These are phyloP conservation scores for Scomberomorus guttatus DNA, from an alignment of 2,797 vertebrate species.

Conservation along the genomic window DNA sequence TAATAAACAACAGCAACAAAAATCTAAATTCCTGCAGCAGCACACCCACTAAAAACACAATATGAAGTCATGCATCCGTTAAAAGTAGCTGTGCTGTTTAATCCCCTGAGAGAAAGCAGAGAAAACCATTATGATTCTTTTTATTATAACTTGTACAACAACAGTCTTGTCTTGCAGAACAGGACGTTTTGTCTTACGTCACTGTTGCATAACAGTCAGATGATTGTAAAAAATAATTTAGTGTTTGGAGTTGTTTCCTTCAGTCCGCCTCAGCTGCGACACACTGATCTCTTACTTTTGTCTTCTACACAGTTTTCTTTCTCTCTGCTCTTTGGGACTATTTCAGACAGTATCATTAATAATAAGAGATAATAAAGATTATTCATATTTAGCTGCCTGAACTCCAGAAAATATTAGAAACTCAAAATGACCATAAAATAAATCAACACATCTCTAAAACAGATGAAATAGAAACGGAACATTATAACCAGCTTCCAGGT, in stretches of 20 bases:
- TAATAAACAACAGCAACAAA: background rate
- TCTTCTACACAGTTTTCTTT: background rate
- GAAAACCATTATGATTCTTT: background rate
- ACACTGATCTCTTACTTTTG: background rate
- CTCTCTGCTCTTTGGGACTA: background rate
- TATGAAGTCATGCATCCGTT: background rate
- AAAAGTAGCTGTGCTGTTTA: background rate
- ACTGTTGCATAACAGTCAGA: conserved; percentile 19
- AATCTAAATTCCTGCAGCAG: background rate
- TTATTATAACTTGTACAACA: background rate
- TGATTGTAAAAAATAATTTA: conserved; percentile 2
- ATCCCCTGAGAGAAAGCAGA: background rate
- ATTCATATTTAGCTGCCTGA: no score
- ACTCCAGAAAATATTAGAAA: no score
- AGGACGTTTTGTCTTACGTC: conserved; percentile 31
- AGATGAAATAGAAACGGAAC: no score
- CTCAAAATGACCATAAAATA: no score
- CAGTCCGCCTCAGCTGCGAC: background rate
- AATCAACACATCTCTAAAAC: no score
- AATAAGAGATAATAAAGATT: background rate
- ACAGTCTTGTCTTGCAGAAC: background rate
- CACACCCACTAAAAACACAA: background rate
- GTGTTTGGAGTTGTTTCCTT: conserved; percentile 2
- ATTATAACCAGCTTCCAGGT: no score
- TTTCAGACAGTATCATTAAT: background rate